Percentiles rank a stretch among this genome's conserved stretches.
Conservation (phyloP, 2,113 vertebrate genomes). For the Sus scrofa region DNA sequence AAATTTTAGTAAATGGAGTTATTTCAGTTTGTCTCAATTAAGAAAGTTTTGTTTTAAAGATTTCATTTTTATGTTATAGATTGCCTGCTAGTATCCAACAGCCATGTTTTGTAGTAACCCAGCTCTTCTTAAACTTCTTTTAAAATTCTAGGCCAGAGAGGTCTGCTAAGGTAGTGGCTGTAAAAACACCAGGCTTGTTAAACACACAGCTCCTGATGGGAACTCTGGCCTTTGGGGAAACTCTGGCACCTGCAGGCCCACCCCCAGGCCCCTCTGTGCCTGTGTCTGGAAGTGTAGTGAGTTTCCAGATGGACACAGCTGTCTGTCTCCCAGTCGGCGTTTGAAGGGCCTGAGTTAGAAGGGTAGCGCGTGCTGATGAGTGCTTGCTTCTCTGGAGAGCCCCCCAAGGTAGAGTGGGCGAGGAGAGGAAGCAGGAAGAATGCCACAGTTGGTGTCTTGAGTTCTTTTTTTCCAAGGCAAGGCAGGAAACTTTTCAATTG, state of each 20-base stretch:
- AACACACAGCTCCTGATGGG: background rate
- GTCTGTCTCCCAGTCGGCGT: background rate
- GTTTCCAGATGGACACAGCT: accelerated
- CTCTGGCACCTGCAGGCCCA: background rate
- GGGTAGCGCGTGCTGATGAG: background rate
- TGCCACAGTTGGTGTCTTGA: accelerated
- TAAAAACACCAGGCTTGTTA: no score
- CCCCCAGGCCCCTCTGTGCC: background rate
- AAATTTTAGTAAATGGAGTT: background rate
- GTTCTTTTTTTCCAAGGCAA: background rate
- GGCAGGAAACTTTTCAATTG: background rate
- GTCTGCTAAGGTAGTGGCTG: background rate
- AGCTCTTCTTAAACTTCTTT: background rate
- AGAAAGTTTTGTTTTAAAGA: background rate
- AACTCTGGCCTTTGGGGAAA: background rate
- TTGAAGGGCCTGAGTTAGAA: background rate
- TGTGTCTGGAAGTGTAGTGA: background rate
- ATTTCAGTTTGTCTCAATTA: background rate
- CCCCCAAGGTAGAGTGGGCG: background rate
- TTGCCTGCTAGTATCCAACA: background rate
- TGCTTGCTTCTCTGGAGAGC: background rate
- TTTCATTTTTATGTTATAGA: background rate
- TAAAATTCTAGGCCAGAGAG: background rate
- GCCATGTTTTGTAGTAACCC: background rate
- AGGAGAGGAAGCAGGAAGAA: no score